These are phyloP conservation scores for Venustaconcha ellipsiformis DNA, from an alignment of 1,140 invertebrate species.

Conservation along the genomic window DNA sequence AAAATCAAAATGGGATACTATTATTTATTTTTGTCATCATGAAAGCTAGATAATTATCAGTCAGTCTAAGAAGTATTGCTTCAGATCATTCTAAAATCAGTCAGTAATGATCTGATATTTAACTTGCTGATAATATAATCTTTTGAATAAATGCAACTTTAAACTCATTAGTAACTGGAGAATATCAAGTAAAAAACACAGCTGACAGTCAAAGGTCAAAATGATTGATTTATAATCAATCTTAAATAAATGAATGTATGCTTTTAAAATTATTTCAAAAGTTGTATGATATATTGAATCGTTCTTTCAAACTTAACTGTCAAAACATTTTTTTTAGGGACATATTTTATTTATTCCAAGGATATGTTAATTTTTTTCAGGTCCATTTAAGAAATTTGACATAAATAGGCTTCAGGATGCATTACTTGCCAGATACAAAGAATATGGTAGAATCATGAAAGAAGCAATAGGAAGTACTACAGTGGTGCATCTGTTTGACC, in stretches of 20 bases:
- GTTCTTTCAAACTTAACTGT: too few relatives aligned
- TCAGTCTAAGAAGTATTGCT: too few relatives aligned
- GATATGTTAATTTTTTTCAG: slow-evolving; percentile 32
- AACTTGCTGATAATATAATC: not conserved
- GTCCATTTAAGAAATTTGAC: slow-evolving; percentile 43
- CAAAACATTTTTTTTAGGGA: not conserved
- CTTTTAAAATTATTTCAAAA: too few relatives aligned
- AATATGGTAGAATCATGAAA: slow-evolving; percentile 66
- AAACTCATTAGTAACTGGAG: not conserved
- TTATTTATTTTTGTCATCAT: too few relatives aligned
- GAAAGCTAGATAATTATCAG: too few relatives aligned
- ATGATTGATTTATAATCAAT: too few relatives aligned
- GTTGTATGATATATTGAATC: too few relatives aligned
- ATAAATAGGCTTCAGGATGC: slow-evolving; percentile 49
- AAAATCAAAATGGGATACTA: too few relatives aligned
- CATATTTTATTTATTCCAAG: not conserved
- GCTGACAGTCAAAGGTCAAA: too few relatives aligned
- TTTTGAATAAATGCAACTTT: not conserved
- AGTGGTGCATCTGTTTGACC: slow-evolving; percentile 70
- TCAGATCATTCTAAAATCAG: not conserved
- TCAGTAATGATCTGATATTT: not conserved
- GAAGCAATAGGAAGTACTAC: slow-evolving; percentile 59
- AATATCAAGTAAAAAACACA: too few relatives aligned
- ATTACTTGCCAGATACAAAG: slow-evolving; percentile 49
- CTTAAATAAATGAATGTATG: too few relatives aligned